Conservation (phyloP, 2,888 invertebrate genomes). For the Drosophila putrida region DNA sequence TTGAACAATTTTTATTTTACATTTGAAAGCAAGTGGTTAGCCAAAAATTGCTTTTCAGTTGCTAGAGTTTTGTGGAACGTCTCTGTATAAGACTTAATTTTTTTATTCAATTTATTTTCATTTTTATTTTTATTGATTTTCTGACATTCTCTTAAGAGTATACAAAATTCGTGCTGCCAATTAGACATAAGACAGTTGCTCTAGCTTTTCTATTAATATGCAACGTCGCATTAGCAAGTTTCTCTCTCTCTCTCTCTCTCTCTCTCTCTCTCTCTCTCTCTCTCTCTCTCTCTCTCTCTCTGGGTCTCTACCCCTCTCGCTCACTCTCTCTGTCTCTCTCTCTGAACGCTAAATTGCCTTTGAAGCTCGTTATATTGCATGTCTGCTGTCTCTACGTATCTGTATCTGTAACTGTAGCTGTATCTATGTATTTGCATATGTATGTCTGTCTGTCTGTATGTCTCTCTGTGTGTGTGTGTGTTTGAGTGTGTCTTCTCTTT, state of each 20-base stretch:
- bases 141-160: slow-evolving; percentile 20
- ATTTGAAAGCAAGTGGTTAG: too few relatives aligned
- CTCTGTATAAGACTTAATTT: neutral
- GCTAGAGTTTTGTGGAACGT: too few relatives aligned
- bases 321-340: slow-evolving; percentile 7
- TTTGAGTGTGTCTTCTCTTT: slow-evolving; percentile 6
- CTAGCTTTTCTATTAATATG: slow-evolving; percentile 52
- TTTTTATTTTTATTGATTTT: neutral
- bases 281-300: slow-evolving; percentile 8
- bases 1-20: too few relatives aligned
- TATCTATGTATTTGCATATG: slow-evolving; percentile 5
- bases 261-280: slow-evolving; percentile 5
- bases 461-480: neutral
- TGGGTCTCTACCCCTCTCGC: too few relatives aligned
- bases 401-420: neutral
- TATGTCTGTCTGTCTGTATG: neutral
- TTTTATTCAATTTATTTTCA: neutral
- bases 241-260: slow-evolving; percentile 7
- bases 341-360: slow-evolving; percentile 39
- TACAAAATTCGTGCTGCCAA: slow-evolving; percentile 16
- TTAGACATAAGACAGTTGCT: slow-evolving; percentile 12
- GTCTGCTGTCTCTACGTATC: slow-evolving; percentile 17
- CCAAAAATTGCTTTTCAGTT: too few relatives aligned
- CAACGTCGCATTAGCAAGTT: slow-evolving; percentile 47
- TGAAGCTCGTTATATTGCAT: slow-evolving; percentile 55